phyloP scores from a whole-genome alignment of 2,113 vertebrate genomes.

The Centropristis striata region DNA sequence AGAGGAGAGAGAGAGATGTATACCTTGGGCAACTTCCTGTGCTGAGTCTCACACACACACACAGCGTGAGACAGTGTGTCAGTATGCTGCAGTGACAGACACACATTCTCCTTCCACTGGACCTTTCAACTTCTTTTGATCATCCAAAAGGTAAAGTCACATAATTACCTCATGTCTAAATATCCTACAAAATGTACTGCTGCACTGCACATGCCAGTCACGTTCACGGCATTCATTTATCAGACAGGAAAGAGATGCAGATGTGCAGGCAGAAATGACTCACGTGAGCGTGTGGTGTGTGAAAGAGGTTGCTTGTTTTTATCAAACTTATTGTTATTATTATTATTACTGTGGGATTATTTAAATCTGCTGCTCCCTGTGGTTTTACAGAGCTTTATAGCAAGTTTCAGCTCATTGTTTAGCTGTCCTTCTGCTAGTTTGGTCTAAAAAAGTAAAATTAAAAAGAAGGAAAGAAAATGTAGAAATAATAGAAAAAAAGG shows the following conservation, averaged over 20 bases:
- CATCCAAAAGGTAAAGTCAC: not conserved
- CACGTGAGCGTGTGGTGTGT: too few relatives aligned
- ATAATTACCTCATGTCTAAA: not conserved
- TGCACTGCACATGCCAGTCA: not conserved
- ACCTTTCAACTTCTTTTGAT: not conserved
- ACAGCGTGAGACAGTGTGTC: not conserved
- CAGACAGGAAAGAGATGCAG: not conserved
- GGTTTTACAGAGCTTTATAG: too few relatives aligned
- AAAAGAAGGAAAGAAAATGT: too few relatives aligned
- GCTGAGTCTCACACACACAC: not conserved
- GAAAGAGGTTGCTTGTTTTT: too few relatives aligned
- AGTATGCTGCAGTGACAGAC: not conserved
- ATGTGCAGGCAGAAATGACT: too few relatives aligned
- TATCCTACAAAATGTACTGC: not conserved
- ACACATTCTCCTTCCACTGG: not conserved
- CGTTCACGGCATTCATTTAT: not conserved
- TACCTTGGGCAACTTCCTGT: slow-evolving; percentile 4
- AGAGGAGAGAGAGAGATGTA: not conserved
- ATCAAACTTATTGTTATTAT: too few relatives aligned
- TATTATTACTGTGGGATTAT: too few relatives aligned
- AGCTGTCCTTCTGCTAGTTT: too few relatives aligned
- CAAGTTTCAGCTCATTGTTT: too few relatives aligned
- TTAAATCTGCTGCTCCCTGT: too few relatives aligned
- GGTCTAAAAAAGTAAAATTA: too few relatives aligned
- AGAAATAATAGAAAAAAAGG: too few relatives aligned